A percentile compares a stretch with the other conserved stretches of the same genome.
Conservation (phyloP, 37 sponge, comb jelly and placozoan species). For the Halichondria panicea region DNA sequence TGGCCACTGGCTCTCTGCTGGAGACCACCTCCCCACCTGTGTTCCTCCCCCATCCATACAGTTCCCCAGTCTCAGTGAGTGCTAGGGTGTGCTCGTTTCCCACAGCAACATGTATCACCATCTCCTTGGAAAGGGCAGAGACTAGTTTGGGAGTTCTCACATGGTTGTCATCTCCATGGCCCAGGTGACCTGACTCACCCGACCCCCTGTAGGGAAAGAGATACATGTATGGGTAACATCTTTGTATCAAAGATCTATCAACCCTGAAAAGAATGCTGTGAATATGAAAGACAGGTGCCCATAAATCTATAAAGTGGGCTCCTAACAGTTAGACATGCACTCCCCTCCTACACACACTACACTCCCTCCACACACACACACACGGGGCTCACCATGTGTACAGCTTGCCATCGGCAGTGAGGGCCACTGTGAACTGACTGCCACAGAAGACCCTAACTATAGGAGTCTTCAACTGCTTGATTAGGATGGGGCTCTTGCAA, state of each 20-base stretch:
- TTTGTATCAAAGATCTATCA: background rate
- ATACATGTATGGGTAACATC: too few species aligned
- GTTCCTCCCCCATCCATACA: slow-evolving; percentile 88
- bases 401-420: slow-evolving; percentile 72
- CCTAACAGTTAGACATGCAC: too few species aligned
- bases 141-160: slow-evolving; percentile 48
- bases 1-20: slow-evolving; percentile 42
- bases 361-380: background rate
- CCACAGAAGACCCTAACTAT: slow-evolving; percentile 72
- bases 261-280: background rate
- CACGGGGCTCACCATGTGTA: slow-evolving; percentile 70
- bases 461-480: slow-evolving; percentile 12
- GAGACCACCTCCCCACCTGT: slow-evolving; percentile 49
- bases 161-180: slow-evolving; percentile 65
- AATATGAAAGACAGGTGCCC: background rate
- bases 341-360: background rate
- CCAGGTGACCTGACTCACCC: slow-evolving; percentile 68
- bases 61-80: slow-evolving; percentile 63
- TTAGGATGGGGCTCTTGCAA: slow-evolving; percentile 48
- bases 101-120: slow-evolving; percentile 53
- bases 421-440: slow-evolving; percentile 74
- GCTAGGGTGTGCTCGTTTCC: slow-evolving; percentile 64
- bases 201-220: slow-evolving; percentile 66
- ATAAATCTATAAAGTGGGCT: background rate
- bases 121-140: slow-evolving; percentile 35